These are phyloP conservation scores for Petrocephalus schoutedeni DNA, from an alignment of 2,797 vertebrate genomes.

Conservation along the genomic window DNA sequence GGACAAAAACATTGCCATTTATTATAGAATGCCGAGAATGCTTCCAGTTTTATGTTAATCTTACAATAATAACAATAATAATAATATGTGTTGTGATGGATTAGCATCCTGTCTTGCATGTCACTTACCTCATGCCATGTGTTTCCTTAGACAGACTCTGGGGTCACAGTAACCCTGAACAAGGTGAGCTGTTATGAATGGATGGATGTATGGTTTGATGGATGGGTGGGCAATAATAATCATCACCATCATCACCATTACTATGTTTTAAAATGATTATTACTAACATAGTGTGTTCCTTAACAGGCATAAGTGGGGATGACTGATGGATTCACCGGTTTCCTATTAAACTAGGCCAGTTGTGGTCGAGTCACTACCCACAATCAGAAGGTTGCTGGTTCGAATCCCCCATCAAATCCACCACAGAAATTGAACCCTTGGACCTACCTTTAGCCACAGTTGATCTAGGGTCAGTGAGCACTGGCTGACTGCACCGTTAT, in stretches of 20 bases:
- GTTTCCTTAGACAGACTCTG: not conserved
- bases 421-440: not conserved
- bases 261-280: not conserved
- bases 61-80: not conserved
- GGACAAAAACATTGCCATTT: not conserved
- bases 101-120: not conserved
- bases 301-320: not conserved
- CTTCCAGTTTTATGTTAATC: not conserved
- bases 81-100: not conserved
- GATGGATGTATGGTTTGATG: not conserved
- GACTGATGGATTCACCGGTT: not conserved
- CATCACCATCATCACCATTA: not conserved
- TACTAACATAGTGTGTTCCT: not conserved
- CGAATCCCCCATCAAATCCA: not conserved
- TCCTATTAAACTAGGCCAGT: not conserved
- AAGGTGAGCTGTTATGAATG: not conserved
- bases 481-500: not conserved
- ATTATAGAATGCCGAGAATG: not conserved
- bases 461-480: not conserved
- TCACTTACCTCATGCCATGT: not conserved
- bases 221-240: not conserved
- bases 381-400: not conserved
- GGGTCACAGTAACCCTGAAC: not conserved
- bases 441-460: not conserved
- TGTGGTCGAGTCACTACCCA: not conserved